Percentiles rank a stretch among this genome's conserved stretches.
Evolutionary conservation across 2,797 vertebrate genomes (phyloP).

Genomic region (Chaetodon trifasciatus): DNA sequence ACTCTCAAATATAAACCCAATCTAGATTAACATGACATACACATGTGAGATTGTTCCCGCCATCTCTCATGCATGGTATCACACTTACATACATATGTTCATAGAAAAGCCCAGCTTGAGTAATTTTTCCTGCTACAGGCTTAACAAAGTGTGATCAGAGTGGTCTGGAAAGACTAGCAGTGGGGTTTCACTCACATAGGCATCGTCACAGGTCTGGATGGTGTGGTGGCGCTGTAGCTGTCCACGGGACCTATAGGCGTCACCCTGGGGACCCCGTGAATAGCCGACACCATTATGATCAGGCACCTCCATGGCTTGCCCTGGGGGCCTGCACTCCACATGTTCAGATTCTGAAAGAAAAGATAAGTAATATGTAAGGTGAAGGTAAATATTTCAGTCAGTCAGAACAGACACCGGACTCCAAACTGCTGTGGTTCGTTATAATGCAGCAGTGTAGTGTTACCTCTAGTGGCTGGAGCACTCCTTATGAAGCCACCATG

Average conservation of each 20-base stretch:
- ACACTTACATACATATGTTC: background rate
- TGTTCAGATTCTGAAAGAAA: constrained; percentile 83
- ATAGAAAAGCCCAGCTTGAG: background rate
- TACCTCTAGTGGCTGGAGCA: constrained; percentile 87
- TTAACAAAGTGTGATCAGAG: background rate
- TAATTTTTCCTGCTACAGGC: background rate
- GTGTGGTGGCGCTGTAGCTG: constrained; percentile 97
- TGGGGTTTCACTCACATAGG: constrained; percentile 88
- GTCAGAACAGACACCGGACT: background rate
- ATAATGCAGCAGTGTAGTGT: constrained; percentile 41
- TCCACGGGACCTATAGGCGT: constrained; percentile 88
- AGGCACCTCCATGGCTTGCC: constrained; percentile 92
- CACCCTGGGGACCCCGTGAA: constrained; percentile 81
- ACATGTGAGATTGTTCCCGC: background rate
- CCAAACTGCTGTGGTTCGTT: background rate
- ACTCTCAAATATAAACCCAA: background rate
- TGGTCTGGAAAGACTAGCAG: background rate
- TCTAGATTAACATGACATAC: background rate
- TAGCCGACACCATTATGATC: constrained; percentile 92
- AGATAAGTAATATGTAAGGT: background rate
- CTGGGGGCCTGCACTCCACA: constrained; percentile 88
- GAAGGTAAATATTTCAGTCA: background rate
- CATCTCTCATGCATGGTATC: background rate
- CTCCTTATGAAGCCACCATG: constrained; percentile 81
- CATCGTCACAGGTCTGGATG: constrained; percentile 98